Evolutionary conservation across 1,140 invertebrate genomes (phyloP).

Genomic region (Euura saliciscinereae): DNA sequence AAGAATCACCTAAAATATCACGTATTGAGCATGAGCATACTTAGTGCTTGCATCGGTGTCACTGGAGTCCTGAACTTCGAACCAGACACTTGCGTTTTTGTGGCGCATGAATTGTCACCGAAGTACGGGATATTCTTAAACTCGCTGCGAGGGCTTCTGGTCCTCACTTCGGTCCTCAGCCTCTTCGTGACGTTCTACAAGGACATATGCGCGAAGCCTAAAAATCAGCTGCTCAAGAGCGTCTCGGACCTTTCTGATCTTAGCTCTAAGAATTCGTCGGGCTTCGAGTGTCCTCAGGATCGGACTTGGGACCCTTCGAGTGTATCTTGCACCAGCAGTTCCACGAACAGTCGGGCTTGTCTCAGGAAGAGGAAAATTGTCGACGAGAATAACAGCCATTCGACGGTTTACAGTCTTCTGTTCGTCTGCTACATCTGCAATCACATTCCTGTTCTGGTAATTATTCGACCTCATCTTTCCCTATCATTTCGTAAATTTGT

Average conservation of each 20-base stretch:
- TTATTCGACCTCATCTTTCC: constrained; percentile 18
- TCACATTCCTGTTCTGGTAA: constrained; percentile 62
- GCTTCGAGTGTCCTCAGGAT: constrained; percentile 49
- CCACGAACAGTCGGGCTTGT: constrained; percentile 51
- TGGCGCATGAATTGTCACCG: constrained; percentile 57
- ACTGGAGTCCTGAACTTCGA: constrained; percentile 55
- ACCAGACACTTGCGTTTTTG: constrained; percentile 54
- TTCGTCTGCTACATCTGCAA: constrained; percentile 59
- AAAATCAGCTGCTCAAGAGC: constrained; percentile 48
- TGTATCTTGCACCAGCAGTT: constrained; percentile 52
- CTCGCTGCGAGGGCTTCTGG: constrained; percentile 52
- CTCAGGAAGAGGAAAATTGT: constrained; percentile 43
- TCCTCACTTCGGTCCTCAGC: constrained; percentile 40
- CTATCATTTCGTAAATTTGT: too few relatives aligned
- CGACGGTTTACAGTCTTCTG: constrained; percentile 57
- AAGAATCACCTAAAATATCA: constrained; percentile 65
- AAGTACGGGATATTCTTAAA: constrained; percentile 62
- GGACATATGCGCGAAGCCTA: constrained; percentile 45
- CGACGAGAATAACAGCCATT: constrained; percentile 50
- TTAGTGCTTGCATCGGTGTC: constrained; percentile 59
- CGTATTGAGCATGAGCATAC: constrained; percentile 59
- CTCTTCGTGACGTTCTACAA: constrained; percentile 40
- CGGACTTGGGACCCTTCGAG: constrained; percentile 51
- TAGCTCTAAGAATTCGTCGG: constrained; percentile 53
- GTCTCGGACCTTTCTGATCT: constrained; percentile 52